Percentiles rank a stretch among this genome's conserved stretches.
These are phyloP conservation scores for Augochlorella aurata DNA, from an alignment of 2,888 invertebrate species.

Conservation along the genomic window DNA sequence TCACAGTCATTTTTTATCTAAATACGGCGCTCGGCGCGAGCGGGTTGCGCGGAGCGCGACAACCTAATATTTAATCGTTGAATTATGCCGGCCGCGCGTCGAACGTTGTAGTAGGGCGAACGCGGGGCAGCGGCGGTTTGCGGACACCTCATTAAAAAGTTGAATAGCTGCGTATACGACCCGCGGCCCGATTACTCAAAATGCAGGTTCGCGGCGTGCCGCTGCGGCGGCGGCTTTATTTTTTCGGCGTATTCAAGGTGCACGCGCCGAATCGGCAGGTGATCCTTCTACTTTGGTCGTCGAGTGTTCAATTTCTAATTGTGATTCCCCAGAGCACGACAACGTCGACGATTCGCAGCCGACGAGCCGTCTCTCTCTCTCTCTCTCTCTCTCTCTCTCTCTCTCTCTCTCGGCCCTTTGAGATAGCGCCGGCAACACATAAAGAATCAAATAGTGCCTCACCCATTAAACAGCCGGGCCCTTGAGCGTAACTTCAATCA, in stretches of 20 bases:
- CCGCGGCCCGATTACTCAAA: conserved; percentile 33
- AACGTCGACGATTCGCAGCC: not conserved
- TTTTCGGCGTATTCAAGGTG: conserved; percentile 43
- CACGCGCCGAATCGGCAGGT: conserved; percentile 48
- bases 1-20: not conserved
- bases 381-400: too few relatives aligned
- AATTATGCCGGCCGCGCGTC: not conserved
- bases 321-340: conserved; percentile 20
- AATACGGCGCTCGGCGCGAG: not conserved
- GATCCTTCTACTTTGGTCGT: conserved; percentile 36
- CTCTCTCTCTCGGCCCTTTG: not conserved
- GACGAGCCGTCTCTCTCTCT: too few relatives aligned
- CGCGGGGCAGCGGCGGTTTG: not conserved
- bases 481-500: conserved; percentile 4
- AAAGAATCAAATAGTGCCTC: not conserved
- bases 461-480: conserved; percentile 18
- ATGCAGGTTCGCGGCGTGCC: conserved; percentile 18
- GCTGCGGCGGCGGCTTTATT: conserved; percentile 24
- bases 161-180: not conserved
- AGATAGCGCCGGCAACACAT: conserved; percentile 10
- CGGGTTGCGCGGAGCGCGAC: not conserved
- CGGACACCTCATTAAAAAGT: conserved; percentile 28
- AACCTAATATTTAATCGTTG: conserved; percentile 1
- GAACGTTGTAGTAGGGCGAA: not conserved
- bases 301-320: conserved; percentile 46